A percentile compares a stretch with the other conserved stretches of the same genome.
phyloP scores from a whole-genome alignment of 92 coral and sea anemone species.

The Hydrozoanthus gracilis region DNA sequence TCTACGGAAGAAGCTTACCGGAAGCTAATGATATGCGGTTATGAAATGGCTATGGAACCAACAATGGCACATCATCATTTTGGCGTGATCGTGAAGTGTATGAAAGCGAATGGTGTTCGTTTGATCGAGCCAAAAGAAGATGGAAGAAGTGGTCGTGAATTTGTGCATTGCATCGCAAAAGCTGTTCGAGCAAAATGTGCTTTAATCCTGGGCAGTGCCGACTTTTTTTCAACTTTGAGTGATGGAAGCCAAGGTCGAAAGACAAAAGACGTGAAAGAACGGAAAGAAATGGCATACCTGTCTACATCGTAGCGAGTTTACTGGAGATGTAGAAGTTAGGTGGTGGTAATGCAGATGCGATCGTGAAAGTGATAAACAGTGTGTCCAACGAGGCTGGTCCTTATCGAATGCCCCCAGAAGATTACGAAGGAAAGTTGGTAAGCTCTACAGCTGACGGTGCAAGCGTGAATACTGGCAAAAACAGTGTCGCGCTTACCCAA shows the following conservation, averaged over 20 bases:
- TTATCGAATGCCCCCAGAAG: constrained; percentile 39
- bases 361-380: constrained; percentile 45
- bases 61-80: constrained; percentile 54
- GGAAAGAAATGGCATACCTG: constrained; percentile 42
- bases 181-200: constrained; percentile 40
- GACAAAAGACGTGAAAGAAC: constrained; percentile 44
- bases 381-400: constrained; percentile 44
- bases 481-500: constrained; percentile 38
- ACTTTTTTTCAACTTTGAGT: constrained; percentile 44
- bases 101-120: constrained; percentile 52
- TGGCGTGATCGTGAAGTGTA: constrained; percentile 48
- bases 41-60: constrained; percentile 56
- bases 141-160: constrained; percentile 49
- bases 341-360: constrained; percentile 50
- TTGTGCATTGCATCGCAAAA: constrained; percentile 44
- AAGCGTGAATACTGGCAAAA: constrained; percentile 51
- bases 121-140: constrained; percentile 38
- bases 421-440: constrained; percentile 48
- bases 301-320: constrained; percentile 52
- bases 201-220: constrained; percentile 42
- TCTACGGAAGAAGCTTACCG: constrained; percentile 43
- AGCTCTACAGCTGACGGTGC: constrained; percentile 49
- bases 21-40: constrained; percentile 51
- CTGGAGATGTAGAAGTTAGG: constrained; percentile 55
- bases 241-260: constrained; percentile 49